Conservation (phyloP, 2,888 invertebrate genomes). For the Perithous albicinctus region DNA sequence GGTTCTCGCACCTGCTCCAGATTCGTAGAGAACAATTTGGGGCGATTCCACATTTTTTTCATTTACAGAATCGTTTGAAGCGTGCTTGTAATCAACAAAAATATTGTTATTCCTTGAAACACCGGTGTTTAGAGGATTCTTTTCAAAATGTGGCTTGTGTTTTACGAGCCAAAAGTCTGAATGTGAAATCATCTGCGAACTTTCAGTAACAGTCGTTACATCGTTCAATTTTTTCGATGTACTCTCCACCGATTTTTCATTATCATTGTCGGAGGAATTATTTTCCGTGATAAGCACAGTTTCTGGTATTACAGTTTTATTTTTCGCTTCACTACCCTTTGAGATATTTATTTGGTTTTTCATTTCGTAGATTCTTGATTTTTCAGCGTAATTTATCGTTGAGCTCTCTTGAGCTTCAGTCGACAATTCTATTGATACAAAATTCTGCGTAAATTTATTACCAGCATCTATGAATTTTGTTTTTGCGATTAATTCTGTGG, state of each 20-base stretch:
- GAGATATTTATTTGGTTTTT: background rate
- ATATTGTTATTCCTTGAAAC: conserved; percentile 13
- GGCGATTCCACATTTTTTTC: background rate
- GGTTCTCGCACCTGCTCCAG: conserved; percentile 16
- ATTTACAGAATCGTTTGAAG: background rate
- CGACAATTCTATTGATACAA: background rate
- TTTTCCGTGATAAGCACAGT: background rate
- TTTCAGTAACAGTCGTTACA: background rate
- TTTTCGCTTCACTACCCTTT: background rate
- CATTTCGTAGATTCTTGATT: background rate
- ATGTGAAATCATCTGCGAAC: background rate
- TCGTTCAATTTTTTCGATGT: background rate
- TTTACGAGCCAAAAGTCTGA: background rate
- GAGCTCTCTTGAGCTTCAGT: background rate
- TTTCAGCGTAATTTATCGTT: background rate
- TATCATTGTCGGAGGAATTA: too few species aligned
- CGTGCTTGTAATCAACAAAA: conserved; percentile 31
- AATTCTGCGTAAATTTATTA: background rate
- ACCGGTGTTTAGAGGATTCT: conserved; percentile 31
- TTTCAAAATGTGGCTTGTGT: background rate
- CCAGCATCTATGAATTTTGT: background rate
- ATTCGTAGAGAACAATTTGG: conserved; percentile 20
- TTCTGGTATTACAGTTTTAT: background rate
- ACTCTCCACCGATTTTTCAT: background rate
- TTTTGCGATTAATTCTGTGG: background rate